These are phyloP conservation scores for Listrodromus nycthemerus DNA, from an alignment of 2,888 invertebrate species.

Conservation along the genomic window DNA sequence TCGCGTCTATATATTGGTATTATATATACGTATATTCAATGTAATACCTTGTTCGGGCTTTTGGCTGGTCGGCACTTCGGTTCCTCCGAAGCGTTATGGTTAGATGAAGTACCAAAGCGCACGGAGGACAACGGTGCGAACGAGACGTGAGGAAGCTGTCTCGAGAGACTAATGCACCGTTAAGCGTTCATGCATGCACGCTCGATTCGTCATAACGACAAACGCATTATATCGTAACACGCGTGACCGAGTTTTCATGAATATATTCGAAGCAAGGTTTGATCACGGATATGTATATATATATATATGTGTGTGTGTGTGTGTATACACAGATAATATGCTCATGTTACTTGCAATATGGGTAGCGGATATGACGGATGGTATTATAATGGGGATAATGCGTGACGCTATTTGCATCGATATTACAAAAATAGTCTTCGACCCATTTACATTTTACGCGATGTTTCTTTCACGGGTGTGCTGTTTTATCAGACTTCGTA, in stretches of 20 bases:
- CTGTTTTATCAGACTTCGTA: not conserved
- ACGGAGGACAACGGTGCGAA: not conserved
- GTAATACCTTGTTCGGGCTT: not conserved
- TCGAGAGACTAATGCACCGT: conserved; percentile 39
- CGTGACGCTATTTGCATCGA: conserved; percentile 4
- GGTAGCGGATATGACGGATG: conserved; percentile 15
- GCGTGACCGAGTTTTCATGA: conserved; percentile 61
- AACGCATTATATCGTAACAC: conserved; percentile 64
- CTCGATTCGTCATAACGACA: conserved; percentile 51
- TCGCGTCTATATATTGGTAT: not conserved
- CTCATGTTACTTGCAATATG: not conserved
- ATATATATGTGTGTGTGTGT: not conserved
- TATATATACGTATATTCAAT: not conserved
- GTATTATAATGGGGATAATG: conserved; percentile 8
- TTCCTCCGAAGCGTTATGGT: not conserved
- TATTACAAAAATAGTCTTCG: conserved; percentile 2
- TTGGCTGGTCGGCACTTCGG: conserved; percentile 14
- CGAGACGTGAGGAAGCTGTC: conserved; percentile 41
- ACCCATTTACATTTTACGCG: not conserved
- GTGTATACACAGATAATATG: not conserved
- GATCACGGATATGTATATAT: conserved; percentile 16
- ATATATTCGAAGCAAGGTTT: conserved; percentile 46
- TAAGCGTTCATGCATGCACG: conserved; percentile 39
- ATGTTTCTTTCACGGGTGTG: not conserved
- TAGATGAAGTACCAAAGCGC: not conserved